Evolutionary conservation across 2,113 vertebrate genomes (phyloP).

Genomic region (Reinhardtius hippoglossoides): DNA sequence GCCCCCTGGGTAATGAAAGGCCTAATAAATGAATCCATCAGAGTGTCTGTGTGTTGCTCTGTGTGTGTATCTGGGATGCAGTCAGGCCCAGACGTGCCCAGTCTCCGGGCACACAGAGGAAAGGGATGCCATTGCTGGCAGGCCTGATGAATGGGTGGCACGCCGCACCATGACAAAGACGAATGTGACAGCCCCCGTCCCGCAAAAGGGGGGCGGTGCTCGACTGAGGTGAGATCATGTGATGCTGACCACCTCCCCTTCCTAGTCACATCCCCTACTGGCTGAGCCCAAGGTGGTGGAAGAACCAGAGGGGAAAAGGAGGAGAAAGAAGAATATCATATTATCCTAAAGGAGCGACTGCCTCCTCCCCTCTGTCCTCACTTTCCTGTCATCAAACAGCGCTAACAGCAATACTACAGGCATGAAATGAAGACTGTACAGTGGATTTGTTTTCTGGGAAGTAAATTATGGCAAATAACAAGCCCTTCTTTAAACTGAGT

Average conservation of each 20-base stretch:
- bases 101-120: slow-evolving; percentile 81
- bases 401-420: neutral
- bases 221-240: slow-evolving; percentile 75
- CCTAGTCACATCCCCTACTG: slow-evolving; percentile 55
- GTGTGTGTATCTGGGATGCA: slow-evolving; percentile 81
- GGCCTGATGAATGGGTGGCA: slow-evolving; percentile 86
- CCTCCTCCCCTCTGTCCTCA: neutral
- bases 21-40: slow-evolving; percentile 87
- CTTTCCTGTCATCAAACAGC: slow-evolving; percentile 4
- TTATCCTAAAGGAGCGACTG: slow-evolving; percentile 18
- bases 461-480: slow-evolving; percentile 37
- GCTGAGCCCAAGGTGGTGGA: slow-evolving; percentile 54
- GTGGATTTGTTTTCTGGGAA: slow-evolving; percentile 10
- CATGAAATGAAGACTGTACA: neutral
- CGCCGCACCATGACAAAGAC: slow-evolving; percentile 85
- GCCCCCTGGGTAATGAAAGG: slow-evolving; percentile 83
- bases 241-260: slow-evolving; percentile 70
- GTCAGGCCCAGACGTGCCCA: slow-evolving; percentile 79
- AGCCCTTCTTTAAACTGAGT: slow-evolving; percentile 38
- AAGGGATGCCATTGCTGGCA: slow-evolving; percentile 81
- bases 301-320: slow-evolving; percentile 28
- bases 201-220: slow-evolving; percentile 76
- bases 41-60: slow-evolving; percentile 78
- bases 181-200: slow-evolving; percentile 83
- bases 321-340: slow-evolving; percentile 38